Conservation (phyloP, 2,888 invertebrate species). For the Lottia gigantea region DNA sequence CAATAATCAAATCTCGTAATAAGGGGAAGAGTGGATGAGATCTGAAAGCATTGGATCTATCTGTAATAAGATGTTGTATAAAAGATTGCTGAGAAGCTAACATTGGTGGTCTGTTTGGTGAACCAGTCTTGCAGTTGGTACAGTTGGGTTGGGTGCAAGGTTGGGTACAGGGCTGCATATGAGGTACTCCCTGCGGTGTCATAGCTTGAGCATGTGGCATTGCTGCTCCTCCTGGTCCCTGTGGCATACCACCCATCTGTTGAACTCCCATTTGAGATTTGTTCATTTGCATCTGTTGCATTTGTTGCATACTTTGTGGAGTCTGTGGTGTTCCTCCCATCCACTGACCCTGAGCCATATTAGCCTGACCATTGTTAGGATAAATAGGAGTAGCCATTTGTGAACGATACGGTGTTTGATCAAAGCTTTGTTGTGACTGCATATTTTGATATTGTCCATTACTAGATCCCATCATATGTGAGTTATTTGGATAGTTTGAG, state of each 20-base stretch:
- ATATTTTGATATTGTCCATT: constrained; percentile 1
- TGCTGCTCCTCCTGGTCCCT: constrained; percentile 12
- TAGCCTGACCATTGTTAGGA: constrained; percentile 10
- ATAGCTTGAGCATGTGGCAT: constrained; percentile 9
- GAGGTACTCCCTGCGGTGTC: constrained; percentile 13
- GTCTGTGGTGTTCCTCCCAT: constrained; percentile 13
- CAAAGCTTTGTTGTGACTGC: not conserved
- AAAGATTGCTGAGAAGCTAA: constrained; percentile 62
- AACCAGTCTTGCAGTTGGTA: constrained; percentile 51
- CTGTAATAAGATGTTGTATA: constrained; percentile 64
- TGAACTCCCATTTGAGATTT: constrained; percentile 6
- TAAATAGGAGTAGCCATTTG: constrained; percentile 15
- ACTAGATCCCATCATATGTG: not conserved
- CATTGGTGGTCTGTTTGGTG: constrained; percentile 49
- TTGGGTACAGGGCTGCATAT: constrained; percentile 29
- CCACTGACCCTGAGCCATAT: constrained; percentile 11
- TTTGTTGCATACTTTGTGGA: constrained; percentile 26
- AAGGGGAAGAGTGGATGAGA: constrained; percentile 67
- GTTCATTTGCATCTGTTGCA: constrained; percentile 28
- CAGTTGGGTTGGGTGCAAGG: constrained; percentile 51
- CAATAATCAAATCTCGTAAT: constrained; percentile 66
- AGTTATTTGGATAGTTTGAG: not conserved
- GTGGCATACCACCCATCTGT: constrained; percentile 15
- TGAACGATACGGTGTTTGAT: constrained; percentile 7
- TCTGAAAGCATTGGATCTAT: constrained; percentile 63